A percentile compares a stretch with the other conserved stretches of the same genome.
Conservation (phyloP, 2,888 invertebrate genomes). For the Camptogramma bilineatum region DNA sequence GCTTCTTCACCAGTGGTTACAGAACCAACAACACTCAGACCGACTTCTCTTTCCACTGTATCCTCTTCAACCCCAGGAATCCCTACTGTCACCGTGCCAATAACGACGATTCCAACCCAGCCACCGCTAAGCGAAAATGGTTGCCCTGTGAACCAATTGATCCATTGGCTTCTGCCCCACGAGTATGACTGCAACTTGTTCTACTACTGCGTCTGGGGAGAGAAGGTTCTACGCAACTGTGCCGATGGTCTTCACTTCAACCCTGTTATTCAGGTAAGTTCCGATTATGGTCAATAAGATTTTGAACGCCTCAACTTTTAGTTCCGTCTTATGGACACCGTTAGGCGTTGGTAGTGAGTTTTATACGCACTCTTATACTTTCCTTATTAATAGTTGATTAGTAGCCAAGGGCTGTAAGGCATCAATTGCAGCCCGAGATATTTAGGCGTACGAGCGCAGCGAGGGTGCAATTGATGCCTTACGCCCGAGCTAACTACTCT, state of each 20-base stretch:
- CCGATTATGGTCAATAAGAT: background rate
- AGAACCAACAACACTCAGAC: background rate
- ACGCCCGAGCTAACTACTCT: no score
- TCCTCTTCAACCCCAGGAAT: background rate
- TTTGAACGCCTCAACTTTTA: background rate
- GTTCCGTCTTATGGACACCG: no score
- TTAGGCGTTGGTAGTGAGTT: no score
- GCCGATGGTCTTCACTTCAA: slow-evolving; percentile 63
- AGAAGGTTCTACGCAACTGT: slow-evolving; percentile 56
- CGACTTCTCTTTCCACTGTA: background rate
- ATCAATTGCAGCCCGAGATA: no score
- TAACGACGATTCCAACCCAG: background rate
- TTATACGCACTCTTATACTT: no score
- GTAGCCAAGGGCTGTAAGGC: no score
- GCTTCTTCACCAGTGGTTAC: background rate
- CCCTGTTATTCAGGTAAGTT: slow-evolving; percentile 58
- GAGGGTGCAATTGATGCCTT: no score
- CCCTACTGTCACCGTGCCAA: slow-evolving; percentile 7
- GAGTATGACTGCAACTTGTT: slow-evolving; percentile 62
- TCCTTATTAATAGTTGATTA: no score
- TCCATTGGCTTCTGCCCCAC: slow-evolving; percentile 70
- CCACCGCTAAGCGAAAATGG: slow-evolving; percentile 56
- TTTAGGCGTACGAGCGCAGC: no score
- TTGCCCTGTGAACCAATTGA: slow-evolving; percentile 63
- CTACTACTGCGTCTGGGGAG: slow-evolving; percentile 72